A percentile compares a stretch with the other conserved stretches of the same genome.
These are phyloP conservation scores for Meloidogyne floridensis DNA, from an alignment of 1,140 invertebrate genomes.

Conservation along the genomic window DNA sequence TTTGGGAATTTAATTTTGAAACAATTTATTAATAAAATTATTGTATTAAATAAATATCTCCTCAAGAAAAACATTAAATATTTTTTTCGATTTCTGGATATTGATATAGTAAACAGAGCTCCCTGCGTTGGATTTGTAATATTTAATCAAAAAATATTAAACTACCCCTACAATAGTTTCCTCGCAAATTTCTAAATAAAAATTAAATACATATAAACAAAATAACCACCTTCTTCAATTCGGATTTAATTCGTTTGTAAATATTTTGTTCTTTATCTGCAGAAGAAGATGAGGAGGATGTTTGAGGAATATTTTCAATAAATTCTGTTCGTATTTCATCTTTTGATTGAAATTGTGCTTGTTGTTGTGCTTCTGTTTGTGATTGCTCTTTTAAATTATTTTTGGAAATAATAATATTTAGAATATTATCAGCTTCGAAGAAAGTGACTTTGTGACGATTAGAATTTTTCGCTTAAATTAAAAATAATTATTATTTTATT, in stretches of 20 bases:
- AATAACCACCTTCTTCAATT: not conserved
- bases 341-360: not conserved
- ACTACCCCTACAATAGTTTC: too few relatives aligned
- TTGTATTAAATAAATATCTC: too few relatives aligned
- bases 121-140: too few relatives aligned
- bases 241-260: not conserved
- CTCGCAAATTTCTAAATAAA: too few relatives aligned
- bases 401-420: not conserved
- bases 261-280: not conserved
- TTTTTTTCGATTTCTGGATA: too few relatives aligned
- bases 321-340: not conserved
- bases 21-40: not conserved
- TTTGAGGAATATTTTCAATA: not conserved
- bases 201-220: not conserved
- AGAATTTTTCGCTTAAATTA: not conserved
- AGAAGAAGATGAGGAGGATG: too few relatives aligned
- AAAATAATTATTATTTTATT: not conserved
- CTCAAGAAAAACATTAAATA: too few relatives aligned
- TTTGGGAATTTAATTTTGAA: not conserved
- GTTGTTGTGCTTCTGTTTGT: not conserved
- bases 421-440: not conserved
- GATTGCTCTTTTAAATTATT: not conserved
- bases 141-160: too few relatives aligned
- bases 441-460: conserved; percentile 2
- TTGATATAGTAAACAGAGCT: too few relatives aligned